phyloP scores from a whole-genome alignment of 2,888 invertebrate genomes.

The Therioaphis trifolii region DNA sequence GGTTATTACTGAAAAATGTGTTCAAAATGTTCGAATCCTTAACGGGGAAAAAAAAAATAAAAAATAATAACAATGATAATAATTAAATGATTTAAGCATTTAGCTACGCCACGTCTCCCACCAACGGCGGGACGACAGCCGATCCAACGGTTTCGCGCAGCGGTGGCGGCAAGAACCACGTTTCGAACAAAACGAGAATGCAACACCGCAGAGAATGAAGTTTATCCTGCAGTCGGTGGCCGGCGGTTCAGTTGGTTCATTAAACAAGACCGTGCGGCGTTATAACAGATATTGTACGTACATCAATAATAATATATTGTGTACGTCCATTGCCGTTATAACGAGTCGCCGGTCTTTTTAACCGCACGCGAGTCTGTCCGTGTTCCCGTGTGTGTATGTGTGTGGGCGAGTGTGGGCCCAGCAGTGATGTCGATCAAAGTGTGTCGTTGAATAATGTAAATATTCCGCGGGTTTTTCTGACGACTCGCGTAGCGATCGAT shows the following conservation, averaged over 20 bases:
- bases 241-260: constrained; percentile 23
- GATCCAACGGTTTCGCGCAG: constrained; percentile 32
- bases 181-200: neutral
- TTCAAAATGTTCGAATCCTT: too few relatives aligned
- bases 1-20: too few relatives aligned
- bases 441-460: constrained; percentile 1
- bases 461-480: neutral
- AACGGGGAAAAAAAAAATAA: too few relatives aligned
- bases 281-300: neutral
- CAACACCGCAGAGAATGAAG: neutral
- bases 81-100: too few relatives aligned
- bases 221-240: constrained; percentile 1
- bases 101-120: too few relatives aligned
- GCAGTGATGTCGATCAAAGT: neutral
- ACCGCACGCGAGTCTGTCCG: too few relatives aligned
- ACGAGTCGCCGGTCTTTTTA: neutral
- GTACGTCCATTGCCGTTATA: neutral
- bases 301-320: neutral
- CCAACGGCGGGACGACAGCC: neutral
- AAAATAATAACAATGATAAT: too few relatives aligned
- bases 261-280: neutral
- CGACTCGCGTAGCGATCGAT: neutral
- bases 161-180: constrained; percentile 8
- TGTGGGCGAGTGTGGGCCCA: too few relatives aligned
- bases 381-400: neutral